Base-by-base conservation (phyloP, 30 jellyfish, hydroid and myxozoan species). In the Hydractinia symbiolongicarpus region DNA sequence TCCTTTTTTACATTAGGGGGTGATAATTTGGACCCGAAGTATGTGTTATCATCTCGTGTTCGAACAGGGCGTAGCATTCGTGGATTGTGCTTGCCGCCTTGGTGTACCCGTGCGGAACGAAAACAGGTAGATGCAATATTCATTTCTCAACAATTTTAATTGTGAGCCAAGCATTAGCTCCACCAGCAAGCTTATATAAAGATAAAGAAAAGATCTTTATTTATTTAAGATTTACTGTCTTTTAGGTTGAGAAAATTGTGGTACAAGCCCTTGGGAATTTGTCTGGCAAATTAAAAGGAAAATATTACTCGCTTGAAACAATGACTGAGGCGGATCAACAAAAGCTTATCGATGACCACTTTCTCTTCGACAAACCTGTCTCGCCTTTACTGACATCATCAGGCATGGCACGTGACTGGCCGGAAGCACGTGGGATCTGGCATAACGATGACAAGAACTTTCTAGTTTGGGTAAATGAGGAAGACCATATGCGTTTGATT, bases 351-450 rank as follows among this genome's bases (percentile, higher is more conserved):
- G 76, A 88, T 53, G 96, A 88, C 74, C 96, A 88, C 74, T 64
- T 64, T 64, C 40, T 64, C 52, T 64, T 64, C 4, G 74, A 64
- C 74, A 64, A 64, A 13, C 96, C 96, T 7, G 96, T 88, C 79
- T 88, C 96, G 40, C 96, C 96, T 9, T 58, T 88, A 71, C 84
- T 88, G 79, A 82, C 96, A 55, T 88, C 88, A 10, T 89, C 96
- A 9, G 89, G 79, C n/a, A 88, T 88, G 94, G 96, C 96, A 11
- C 91, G 96, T 50, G 96, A 88, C 55, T 88, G 96, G 96, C 89
- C 91, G 13, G 96, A 88, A 30, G 94, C 96, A 67, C 89, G 96
- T 49, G 96, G 96, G 9, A 88, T 88, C 57, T 88, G 83, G 86
- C 94, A 88, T 68, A 88, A 88, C 81, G 68, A 84, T 15, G 81